Conservation (phyloP, 2,113 vertebrate species). For the Ciconia stormi region DNA sequence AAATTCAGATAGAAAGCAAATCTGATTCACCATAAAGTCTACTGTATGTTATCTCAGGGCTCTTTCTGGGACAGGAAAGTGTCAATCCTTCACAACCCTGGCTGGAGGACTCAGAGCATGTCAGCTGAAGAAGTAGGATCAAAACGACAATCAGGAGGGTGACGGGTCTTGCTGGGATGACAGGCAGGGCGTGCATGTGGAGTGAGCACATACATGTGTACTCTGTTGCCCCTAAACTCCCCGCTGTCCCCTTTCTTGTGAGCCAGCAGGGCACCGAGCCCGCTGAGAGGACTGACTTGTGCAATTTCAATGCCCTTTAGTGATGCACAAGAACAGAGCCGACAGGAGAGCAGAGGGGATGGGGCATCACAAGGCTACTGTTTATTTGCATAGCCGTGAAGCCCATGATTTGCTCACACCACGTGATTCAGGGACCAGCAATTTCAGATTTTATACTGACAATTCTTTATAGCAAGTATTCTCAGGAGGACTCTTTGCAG, state of each 20-base stretch:
- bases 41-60: neutral
- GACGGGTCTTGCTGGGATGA: slow-evolving; percentile 50
- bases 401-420: neutral
- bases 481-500: neutral
- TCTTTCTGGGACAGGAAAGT: neutral
- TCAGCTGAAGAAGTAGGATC: slow-evolving; percentile 46
- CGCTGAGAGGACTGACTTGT: slow-evolving; percentile 38
- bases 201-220: slow-evolving; percentile 56
- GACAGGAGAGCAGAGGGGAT: slow-evolving; percentile 40
- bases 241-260: slow-evolving; percentile 54
- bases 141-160: slow-evolving; percentile 49
- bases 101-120: neutral
- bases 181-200: slow-evolving; percentile 42
- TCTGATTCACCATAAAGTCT: neutral
- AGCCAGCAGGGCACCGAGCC: slow-evolving; percentile 7
- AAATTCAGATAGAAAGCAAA: neutral
- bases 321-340: slow-evolving; percentile 41
- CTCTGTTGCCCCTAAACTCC: slow-evolving; percentile 51
- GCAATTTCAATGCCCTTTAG: slow-evolving; percentile 64
- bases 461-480: neutral
- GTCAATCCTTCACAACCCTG: neutral
- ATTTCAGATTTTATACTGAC: neutral
- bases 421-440: neutral
- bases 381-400: neutral
- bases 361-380: neutral